Evolutionary conservation across 2,888 invertebrate species (phyloP).

Genomic region (Dascillus cervinus): DNA sequence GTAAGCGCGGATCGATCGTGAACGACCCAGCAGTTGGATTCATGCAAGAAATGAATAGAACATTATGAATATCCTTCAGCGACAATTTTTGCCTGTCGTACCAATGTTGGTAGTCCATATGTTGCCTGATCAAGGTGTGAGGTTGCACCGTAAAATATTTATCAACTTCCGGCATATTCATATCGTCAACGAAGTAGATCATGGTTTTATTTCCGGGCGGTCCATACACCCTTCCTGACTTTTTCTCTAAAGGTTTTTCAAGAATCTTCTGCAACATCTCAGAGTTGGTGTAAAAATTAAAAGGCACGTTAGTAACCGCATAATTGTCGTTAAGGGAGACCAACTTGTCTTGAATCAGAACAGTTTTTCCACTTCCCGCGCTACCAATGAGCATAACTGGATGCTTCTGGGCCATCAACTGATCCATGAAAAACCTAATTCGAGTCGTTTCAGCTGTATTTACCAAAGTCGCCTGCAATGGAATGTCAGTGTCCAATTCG

Average conservation of each 20-base stretch:
- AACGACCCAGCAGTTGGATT: conserved; percentile 95
- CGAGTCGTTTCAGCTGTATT: conserved; percentile 86
- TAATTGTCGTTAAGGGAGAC: conserved; percentile 65
- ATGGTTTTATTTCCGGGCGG: conserved; percentile 89
- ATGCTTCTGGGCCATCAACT: conserved; percentile 66
- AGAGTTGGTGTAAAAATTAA: conserved; percentile 93
- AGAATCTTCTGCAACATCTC: conserved; percentile 82
- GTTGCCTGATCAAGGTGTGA: conserved; percentile 86
- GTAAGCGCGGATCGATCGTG: conserved; percentile 84
- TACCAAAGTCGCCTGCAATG: conserved; percentile 69
- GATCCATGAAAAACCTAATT: conserved; percentile 78
- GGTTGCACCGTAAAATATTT: conserved; percentile 92
- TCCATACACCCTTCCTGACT: conserved; percentile 88
- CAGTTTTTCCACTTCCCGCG: conserved; percentile 88
- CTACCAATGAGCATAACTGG: conserved; percentile 89
- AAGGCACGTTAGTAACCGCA: conserved; percentile 80
- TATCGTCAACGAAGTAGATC: conserved; percentile 91
- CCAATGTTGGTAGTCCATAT: conserved; percentile 93
- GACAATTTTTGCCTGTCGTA: conserved; percentile 82
- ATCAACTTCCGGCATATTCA: conserved; percentile 97
- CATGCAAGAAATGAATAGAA: conserved; percentile 93
- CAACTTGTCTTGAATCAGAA: conserved; percentile 81
- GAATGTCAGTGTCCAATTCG: conserved; percentile 79
- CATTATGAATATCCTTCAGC: conserved; percentile 85
- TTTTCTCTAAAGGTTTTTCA: conserved; percentile 90